Conservation (phyloP, 2,888 invertebrate genomes). For the Coelogynopora nodosa region DNA sequence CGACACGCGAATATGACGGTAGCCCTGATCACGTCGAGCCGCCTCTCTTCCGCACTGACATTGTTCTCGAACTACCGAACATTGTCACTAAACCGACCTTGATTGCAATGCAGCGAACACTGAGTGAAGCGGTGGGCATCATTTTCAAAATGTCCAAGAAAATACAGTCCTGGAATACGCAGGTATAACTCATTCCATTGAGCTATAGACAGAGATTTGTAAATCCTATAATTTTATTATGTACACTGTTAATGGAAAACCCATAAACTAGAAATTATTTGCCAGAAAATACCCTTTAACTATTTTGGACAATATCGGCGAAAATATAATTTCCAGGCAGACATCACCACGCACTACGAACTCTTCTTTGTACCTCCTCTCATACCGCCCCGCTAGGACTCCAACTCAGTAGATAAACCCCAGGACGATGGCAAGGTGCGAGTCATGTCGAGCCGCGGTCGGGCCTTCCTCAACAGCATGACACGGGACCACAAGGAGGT, state of each 20-base stretch:
- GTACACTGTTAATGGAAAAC: no score
- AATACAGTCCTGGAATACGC: slow-evolving; percentile 76
- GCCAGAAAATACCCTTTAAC: no score
- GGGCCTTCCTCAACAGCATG: slow-evolving; percentile 57
- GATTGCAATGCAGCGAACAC: slow-evolving; percentile 82
- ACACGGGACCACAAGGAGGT: slow-evolving; percentile 80
- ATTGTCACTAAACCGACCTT: slow-evolving; percentile 80
- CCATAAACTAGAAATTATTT: no score
- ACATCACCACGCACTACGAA: no score
- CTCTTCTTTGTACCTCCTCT: no score
- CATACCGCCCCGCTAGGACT: neutral
- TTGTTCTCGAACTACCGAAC: slow-evolving; percentile 79
- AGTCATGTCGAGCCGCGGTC: neutral
- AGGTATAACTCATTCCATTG: no score
- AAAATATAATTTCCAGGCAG: no score
- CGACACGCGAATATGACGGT: slow-evolving; percentile 52
- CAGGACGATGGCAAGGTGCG: neutral
- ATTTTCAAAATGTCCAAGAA: slow-evolving; percentile 82
- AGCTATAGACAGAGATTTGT: no score
- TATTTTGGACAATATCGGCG: no score
- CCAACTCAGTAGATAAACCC: neutral
- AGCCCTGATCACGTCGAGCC: slow-evolving; percentile 54
- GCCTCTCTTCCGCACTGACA: slow-evolving; percentile 73
- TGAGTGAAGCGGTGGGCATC: slow-evolving; percentile 75
- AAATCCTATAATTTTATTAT: no score